Evolutionary conservation across 2,797 vertebrate species (phyloP), one percentile per base, ranked within the genome.

Genomic region (Brachymystax lenok): DNA sequence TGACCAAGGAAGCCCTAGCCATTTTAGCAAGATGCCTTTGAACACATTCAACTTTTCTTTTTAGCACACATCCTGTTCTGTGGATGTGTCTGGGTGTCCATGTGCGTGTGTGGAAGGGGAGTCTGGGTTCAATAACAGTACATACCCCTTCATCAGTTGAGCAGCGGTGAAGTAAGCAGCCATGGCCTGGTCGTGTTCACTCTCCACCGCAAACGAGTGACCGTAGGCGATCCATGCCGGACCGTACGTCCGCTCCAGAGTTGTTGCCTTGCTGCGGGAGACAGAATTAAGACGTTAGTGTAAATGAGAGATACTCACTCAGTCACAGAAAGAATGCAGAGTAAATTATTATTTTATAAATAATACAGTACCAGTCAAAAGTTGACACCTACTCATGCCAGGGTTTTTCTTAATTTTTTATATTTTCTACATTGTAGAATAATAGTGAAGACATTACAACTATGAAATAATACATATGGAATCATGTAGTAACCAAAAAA

Each of bases 111-210:
- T 21, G 52, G 6, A 56, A 54, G 19, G 19, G 17, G 0, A 4
- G 64, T 67, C 24, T 30, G 66, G 14, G 27, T 68, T 12, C 40
- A 46, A n/a, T 1, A 61, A 10, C 28, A 72, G 2, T 12, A 86
- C 91, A 3, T 90, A 99, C 98, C 98, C 97, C 93, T 99, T 99
- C 98, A 99, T 99, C 74, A 99, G 95, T 92, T 99, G 98, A 0
- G 98, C 97, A 35, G 98, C 98, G 30, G 98, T 99, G 87, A 99
- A 99, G 83, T 99, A 99, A 0, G 98, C 98, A 64, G 98, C 98
- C 98, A 99, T 99, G 8, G 98, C 98, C 78, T 99, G 98, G 87
- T 99, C 98, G 1, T 99, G 98, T 75, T 99, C 98, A 14, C 98
- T 99, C 90, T 99, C 98, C 73, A 99, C 98, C 0, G 98, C 98